Base-by-base conservation (phyloP, 2,797 vertebrate genomes). In the Coracias cyanogaster region DNA sequence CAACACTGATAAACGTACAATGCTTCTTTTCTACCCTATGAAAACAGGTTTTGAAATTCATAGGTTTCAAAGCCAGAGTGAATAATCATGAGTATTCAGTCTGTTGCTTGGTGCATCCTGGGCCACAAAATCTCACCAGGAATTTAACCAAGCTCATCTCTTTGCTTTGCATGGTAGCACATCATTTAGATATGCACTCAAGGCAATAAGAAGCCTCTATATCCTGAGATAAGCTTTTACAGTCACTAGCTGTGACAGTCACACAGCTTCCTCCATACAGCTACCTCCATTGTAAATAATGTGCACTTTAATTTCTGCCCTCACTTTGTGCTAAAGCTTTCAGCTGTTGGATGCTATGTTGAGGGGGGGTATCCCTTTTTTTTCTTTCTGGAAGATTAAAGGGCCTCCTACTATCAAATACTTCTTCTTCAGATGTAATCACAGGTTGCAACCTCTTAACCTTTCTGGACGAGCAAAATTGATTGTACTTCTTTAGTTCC, bases 21-120 rank as follows among this genome's bases (percentile, higher is more conserved):
- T 33, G 28, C 11, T 86, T 60, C 82, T 70, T 91, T 86, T 66
- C 62, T 73, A 54, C 39, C 20, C 22, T 60, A 62, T 9, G 4
- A 78, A 94, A 96, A 28, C 49, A 79, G 5, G 10, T 65, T 91
- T 58, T 88, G 58, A 94, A 94, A 95, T 69, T 90, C 73, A 86
- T 41, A 66, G 1, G 1, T 86, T 91, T 94, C 51, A 70, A 86
- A 83, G 58, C 51, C 87, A 93, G 77, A 91, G 87, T 86, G 89
- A 91, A 70, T 82, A 91, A 89, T 49, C 1, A 9, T 5, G 12
- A 86, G 39, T 26, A 46, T 91, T 86, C 72, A 76, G 12, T 54
- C 76, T 81, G 43, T 41, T 85, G 26, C 66, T 78, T 78, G 51
- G 46, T 86, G 83, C 49, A 90, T 88, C 55, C 67, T 2, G 0